Evolutionary conservation across 2,797 vertebrate species (phyloP).

Genomic region (Austrolebias charrua): DNA sequence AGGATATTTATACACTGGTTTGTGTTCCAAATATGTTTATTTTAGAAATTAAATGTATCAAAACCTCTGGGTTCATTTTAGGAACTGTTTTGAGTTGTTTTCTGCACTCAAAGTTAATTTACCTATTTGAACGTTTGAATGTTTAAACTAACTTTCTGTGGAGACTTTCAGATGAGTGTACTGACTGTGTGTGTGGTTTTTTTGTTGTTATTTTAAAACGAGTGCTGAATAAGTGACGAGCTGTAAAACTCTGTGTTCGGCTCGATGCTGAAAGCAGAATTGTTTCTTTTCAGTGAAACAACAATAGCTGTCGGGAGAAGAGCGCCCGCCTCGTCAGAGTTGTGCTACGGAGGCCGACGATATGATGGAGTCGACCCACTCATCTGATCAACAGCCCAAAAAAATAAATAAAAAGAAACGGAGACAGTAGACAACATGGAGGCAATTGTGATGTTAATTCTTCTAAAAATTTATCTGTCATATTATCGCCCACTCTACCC

Average conservation of each 20-base stretch:
- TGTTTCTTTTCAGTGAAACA: conserved; percentile 39
- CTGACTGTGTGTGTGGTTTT: background rate
- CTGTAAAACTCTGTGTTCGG: background rate
- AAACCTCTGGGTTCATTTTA: too few species aligned
- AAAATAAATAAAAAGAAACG: conserved; percentile 27
- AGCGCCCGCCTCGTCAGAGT: conserved; percentile 28
- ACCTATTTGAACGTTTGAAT: too few species aligned
- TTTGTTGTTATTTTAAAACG: background rate
- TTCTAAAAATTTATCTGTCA: conserved; percentile 66
- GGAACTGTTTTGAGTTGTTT: too few species aligned
- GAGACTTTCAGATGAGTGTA: conserved; percentile 4
- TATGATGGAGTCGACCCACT: conserved; percentile 63
- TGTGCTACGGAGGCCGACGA: conserved; percentile 32
- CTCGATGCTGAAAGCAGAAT: conserved; percentile 21
- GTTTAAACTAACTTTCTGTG: too few species aligned
- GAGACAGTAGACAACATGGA: conserved; percentile 30
- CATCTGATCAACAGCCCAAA: conserved; percentile 58
- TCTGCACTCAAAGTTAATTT: too few species aligned
- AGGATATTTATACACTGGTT: too few species aligned
- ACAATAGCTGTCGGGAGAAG: conserved; percentile 52
- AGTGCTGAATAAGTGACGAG: conserved; percentile 17
- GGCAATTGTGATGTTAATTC: conserved; percentile 56
- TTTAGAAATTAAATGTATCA: too few species aligned
- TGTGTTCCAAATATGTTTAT: too few species aligned
- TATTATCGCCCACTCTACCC: conserved; percentile 44